These are phyloP conservation scores for Toxonevra muliebris DNA, from an alignment of 2,888 invertebrate species.

Conservation along the genomic window DNA sequence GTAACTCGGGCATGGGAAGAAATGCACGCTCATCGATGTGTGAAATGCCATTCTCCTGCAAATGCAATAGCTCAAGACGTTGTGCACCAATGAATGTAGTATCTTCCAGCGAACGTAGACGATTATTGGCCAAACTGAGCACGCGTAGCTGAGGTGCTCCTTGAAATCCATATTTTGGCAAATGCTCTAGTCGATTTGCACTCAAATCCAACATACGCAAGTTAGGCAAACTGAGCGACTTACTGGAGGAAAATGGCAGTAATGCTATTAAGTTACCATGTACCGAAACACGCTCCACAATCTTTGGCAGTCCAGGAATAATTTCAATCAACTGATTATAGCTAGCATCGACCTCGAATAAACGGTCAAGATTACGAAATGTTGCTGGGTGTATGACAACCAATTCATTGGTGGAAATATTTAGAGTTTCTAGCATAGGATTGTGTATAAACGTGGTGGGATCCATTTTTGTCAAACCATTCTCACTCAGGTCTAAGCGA, in stretches of 20 bases:
- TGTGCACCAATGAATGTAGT: slow-evolving; percentile 75
- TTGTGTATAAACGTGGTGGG: slow-evolving; percentile 78
- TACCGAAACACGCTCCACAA: slow-evolving; percentile 78
- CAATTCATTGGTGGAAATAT: slow-evolving; percentile 80
- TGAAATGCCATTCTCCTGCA: slow-evolving; percentile 77
- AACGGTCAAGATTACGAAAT: slow-evolving; percentile 76
- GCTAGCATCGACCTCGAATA: slow-evolving; percentile 83
- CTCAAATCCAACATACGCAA: slow-evolving; percentile 79
- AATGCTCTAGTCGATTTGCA: slow-evolving; percentile 76
- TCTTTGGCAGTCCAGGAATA: slow-evolving; percentile 80
- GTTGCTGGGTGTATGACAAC: slow-evolving; percentile 78
- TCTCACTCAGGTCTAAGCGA: slow-evolving; percentile 79
- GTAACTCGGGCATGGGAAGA: slow-evolving; percentile 71
- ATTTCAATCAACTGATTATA: slow-evolving; percentile 78
- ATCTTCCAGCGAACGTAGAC: slow-evolving; percentile 75
- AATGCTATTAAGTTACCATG: slow-evolving; percentile 75
- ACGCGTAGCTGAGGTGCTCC: slow-evolving; percentile 74
- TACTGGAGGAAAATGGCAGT: slow-evolving; percentile 72
- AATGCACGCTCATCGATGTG: slow-evolving; percentile 75
- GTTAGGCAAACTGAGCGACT: slow-evolving; percentile 77
- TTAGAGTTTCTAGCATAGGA: slow-evolving; percentile 79
- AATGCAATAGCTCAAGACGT: slow-evolving; percentile 76
- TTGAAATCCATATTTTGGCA: slow-evolving; percentile 73
- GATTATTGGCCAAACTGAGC: slow-evolving; percentile 78
- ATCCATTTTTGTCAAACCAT: slow-evolving; percentile 75